Base-by-base conservation (phyloP, 2,113 vertebrate genomes). In the Odocoileus virginianus region DNA sequence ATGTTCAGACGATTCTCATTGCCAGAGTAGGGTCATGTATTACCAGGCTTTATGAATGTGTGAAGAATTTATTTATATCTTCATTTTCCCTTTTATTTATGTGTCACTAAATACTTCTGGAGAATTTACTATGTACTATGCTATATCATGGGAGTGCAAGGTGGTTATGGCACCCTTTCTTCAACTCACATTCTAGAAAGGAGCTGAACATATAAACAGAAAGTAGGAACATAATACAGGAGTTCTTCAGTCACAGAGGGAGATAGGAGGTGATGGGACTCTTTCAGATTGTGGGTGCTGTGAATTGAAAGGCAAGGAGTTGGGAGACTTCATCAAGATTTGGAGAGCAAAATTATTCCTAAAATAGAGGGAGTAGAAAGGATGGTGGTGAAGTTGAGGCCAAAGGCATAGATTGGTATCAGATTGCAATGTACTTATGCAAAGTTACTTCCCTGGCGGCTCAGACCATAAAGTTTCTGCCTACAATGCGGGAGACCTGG, bases 401-500 rank as follows among this genome's bases (percentile, higher is more conserved):
- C 88, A 4, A n/a, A 96, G 19, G 45, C 28, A 30, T 5, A 19
- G 28, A 84, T 10, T 33, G 40, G 21, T 43, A 43, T 85, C 58
- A 36, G 30, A 43, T 52, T 30, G 5, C 50, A 82, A 52, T 33
- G 54, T 15, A 7, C 11, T 45, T 2, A 13, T 45, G 91, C 54
- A 74, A 60, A 8, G 3, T 40, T 84, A 74, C 36, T 74, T 40
- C 36, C 10, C 67, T 74, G 36, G 36, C 21, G 36, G 19, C 19
- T 71, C 67, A 40, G 67, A 40, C n/a, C 0, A 0, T 40, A 40
- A 71, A 40, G 67, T 10, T 0, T 74, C 36, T 74, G 67, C 19
- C 19, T 40, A 23, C 19, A 74, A 23, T 74, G n/a, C 0, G 5
- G 36, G 36, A 74, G 67, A 40, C n/a, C 67, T 0, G 19, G 11